phyloP scores from a whole-genome alignment of 2,113 vertebrate genomes.

The Gadus chalcogrammus region DNA sequence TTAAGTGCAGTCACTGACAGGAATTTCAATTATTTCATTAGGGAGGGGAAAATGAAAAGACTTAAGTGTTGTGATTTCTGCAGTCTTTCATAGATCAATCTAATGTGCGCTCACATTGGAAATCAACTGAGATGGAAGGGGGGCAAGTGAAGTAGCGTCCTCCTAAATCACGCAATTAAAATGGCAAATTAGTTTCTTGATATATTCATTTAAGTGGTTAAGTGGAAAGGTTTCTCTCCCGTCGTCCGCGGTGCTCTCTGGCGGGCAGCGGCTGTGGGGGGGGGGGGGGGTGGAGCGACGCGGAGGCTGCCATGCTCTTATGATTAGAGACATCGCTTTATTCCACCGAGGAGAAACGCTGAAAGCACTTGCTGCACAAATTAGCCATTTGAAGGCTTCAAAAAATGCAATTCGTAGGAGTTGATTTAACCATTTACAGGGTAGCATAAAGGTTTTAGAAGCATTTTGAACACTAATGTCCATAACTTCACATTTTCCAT shows the following conservation, averaged over 20 bases:
- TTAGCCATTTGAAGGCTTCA: conserved; percentile 76
- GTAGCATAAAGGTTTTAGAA: conserved; percentile 69
- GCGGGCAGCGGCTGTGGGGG: conserved; percentile 79
- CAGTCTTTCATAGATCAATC: conserved; percentile 96
- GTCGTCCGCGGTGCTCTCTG: conserved; percentile 70
- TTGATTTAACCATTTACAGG: conserved; percentile 79
- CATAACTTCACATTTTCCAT: conserved; percentile 65
- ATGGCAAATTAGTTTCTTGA: conserved; percentile 99
- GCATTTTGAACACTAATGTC: conserved; percentile 69
- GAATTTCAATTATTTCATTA: conserved; percentile 99
- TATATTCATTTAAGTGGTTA: conserved; percentile 99
- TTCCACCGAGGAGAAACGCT: conserved; percentile 70
- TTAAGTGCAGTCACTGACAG: conserved; percentile 98
- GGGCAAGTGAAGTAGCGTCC: conserved; percentile 96
- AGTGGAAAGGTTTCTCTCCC: conserved; percentile 99
- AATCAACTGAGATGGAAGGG: conserved; percentile 94
- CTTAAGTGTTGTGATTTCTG: conserved; percentile 99
- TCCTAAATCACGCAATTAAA: conserved; percentile 98
- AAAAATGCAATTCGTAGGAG: conserved; percentile 76
- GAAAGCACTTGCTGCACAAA: conserved; percentile 80
- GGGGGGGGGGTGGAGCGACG: conserved; percentile 79
- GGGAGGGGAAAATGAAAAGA: conserved; percentile 96
- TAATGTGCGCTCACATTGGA: conserved; percentile 94
- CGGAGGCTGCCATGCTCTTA: conserved; percentile 75
- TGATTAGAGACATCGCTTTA: conserved; percentile 76